Base-by-base conservation (phyloP, 2,797 vertebrate species). In the Enteromius radiatus region DNA sequence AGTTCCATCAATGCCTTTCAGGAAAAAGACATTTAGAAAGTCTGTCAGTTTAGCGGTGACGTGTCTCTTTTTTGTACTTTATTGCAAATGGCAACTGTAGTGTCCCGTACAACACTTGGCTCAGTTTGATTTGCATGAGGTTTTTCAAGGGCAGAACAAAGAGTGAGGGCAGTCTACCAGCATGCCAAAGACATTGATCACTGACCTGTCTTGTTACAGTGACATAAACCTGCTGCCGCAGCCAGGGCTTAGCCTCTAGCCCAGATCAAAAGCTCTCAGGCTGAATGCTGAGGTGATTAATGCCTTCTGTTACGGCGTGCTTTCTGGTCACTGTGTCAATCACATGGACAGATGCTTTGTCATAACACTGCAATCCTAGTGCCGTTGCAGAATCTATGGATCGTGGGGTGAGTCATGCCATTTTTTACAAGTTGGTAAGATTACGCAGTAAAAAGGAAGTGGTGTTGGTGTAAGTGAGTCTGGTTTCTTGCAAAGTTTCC, bases 151-250 rank as follows among this genome's bases (percentile, higher is more conserved):
- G 38, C 65, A 43, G 41, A 68, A 36, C 38, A 77, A 67, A 80
- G 73, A 80, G 61, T 63, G 76, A 83, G 76, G 52, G 71, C 76
- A 67, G 36, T 76, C 84, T 65, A 75, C 65, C 79, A 80, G 47
- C 12, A 26, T 70, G 65, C 80, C 82, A 84, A 78, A 80, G 76
- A 70, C 82, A 87, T 86, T 86, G 86, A 87, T 87, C 83, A 87
- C 83, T 65, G 65, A 79, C 84, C 83, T 84, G 88, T 85, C 88
- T 89, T 81, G 78, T 87, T 89, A 87, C 12, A 23, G 36, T 85
- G 88, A 86, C 81, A 86, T 77, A 85, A 84, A 82, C 80, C 81
- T 23, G 43, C 74, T 76, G 64, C 73, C 47, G n/a, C 7, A 59
- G 84, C 82, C 86, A 81, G 52, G 81, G n/a, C 81, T 61, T 43